Conservation (phyloP, 2,797 vertebrate species). For the Echeneis naucrates region DNA sequence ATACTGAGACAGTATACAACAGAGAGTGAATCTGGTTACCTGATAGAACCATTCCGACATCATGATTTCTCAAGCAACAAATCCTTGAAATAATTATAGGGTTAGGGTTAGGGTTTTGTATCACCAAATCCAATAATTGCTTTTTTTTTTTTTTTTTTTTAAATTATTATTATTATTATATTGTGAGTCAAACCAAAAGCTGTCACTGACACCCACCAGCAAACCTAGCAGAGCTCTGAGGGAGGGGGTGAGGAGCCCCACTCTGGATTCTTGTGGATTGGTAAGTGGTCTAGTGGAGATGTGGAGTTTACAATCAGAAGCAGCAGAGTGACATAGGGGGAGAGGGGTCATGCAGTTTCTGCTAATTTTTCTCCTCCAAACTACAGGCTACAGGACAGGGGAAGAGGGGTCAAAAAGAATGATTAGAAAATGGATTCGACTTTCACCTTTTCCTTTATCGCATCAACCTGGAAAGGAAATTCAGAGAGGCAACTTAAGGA, state of each 20-base stretch:
- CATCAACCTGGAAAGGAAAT: conserved; percentile 99
- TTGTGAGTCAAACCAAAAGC: not conserved
- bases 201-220: conserved; percentile 52
- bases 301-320: conserved; percentile 82
- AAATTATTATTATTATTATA: too few relatives aligned
- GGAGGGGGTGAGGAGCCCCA: conserved; percentile 56
- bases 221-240: conserved; percentile 42
- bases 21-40: not conserved
- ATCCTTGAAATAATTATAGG: not conserved
- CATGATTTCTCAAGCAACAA: not conserved
- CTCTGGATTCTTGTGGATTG: conserved; percentile 58
- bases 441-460: conserved; percentile 99
- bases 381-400: conserved; percentile 86
- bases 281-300: conserved; percentile 88
- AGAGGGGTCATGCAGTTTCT: conserved; percentile 92
- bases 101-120: not conserved
- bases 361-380: conserved; percentile 96
- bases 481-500: conserved; percentile 96
- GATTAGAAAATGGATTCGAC: conserved; percentile 95
- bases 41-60: too few relatives aligned
- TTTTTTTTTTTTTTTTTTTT: not conserved
- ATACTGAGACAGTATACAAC: not conserved
- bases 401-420: conserved; percentile 84
- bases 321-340: conserved; percentile 83
- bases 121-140: not conserved